Conservation (phyloP, 2,113 vertebrate genomes). For the Nannospalax galili region DNA sequence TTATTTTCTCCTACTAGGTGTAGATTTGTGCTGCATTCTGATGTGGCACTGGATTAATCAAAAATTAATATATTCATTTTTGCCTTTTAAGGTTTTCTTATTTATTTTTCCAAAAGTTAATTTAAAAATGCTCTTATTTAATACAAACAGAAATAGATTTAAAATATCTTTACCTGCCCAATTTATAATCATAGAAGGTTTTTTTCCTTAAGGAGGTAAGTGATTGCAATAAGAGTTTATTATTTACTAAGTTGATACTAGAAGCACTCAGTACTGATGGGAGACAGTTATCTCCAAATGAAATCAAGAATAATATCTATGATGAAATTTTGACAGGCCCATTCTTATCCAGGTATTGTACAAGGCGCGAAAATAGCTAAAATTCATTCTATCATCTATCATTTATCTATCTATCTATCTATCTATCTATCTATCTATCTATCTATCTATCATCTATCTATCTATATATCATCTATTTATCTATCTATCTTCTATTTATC, state of each 20-base stretch:
- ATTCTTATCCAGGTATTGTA: neutral
- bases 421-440: no score
- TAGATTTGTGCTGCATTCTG: slow-evolving; percentile 75
- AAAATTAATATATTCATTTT: slow-evolving; percentile 56
- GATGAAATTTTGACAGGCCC: neutral
- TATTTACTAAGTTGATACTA: slow-evolving; percentile 76
- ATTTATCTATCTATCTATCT: no score
- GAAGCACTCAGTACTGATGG: slow-evolving; percentile 72
- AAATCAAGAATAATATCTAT: slow-evolving; percentile 34
- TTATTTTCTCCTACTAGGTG: slow-evolving; percentile 79
- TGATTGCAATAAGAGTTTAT: slow-evolving; percentile 74
- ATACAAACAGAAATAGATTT: neutral
- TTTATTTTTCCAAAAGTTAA: slow-evolving; percentile 69
- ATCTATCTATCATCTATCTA: no score
- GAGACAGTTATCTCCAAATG: slow-evolving; percentile 72
- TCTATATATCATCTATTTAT: no score
- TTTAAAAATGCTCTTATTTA: slow-evolving; percentile 60
- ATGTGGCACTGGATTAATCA: neutral
- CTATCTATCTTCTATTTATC: no score
- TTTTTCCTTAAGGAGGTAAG: slow-evolving; percentile 74
- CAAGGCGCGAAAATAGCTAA: neutral
- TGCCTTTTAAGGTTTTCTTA: slow-evolving; percentile 55
- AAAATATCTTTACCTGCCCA: slow-evolving; percentile 47
- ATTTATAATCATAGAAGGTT: slow-evolving; percentile 70
- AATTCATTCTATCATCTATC: neutral